Base-by-base conservation (phyloP, 2,888 invertebrate species). In the Dioctria rufipes region DNA sequence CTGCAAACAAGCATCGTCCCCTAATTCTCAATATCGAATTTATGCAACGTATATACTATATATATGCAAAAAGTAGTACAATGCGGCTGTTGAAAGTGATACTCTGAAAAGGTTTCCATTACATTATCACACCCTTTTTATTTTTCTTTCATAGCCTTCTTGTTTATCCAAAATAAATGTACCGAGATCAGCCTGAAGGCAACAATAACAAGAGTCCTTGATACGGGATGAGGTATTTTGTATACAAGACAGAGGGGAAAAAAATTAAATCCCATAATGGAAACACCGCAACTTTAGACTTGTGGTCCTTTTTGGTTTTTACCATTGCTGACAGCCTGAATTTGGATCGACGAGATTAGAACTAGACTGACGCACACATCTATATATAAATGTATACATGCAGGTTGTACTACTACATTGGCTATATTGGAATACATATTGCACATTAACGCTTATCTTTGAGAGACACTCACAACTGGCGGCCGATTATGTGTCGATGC, bases 101-200 rank as follows among this genome's bases (percentile, higher is more conserved):
- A 80, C 78, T 63, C 65, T 65, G 51, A 63, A 73, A 69, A 66
- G 80, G 82, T 82, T 80, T 82, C 79, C 79, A 80, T 82, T 82
- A 80, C 82, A 82, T 60, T 81, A 69, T 78, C 43, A 82, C 82
- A 80, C 83, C 83, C 82, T 82, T 77, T 49, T 69, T 83, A 81
- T 84, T 84, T 81, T 84, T 83, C 81, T 84, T 84, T 83, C 83
- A 81, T 83, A 81, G 77, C 80, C 81, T 81, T 81, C 69, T 82
- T 84, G 84, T 84, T 84, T 84, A 83, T 83, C 80, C 79, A 81
- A 71, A 84, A 83, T 80, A 82, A 83, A 80, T 49, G 58, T 42
- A 46, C 42, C 40, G 39, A 46, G 43, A 43, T 66, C 67, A 77
- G 43, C 77, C 54, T 25, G 40, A 65, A 6, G 66, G 54, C 40